Evolutionary conservation across 2,888 invertebrate genomes (phyloP).

Genomic region (Myathropa florea): DNA sequence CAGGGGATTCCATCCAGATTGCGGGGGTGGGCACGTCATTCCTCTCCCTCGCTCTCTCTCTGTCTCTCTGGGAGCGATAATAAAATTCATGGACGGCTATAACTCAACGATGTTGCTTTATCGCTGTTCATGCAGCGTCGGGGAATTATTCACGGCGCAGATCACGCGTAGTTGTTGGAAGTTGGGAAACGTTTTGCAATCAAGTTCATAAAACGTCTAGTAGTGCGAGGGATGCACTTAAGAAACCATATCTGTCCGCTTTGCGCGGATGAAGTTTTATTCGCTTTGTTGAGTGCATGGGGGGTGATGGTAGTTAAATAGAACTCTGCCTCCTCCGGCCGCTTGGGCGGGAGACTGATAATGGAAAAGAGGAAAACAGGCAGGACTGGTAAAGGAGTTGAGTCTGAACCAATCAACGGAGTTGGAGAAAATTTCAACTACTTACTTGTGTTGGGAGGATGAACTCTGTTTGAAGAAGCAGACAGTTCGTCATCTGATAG

Average conservation of each 20-base stretch:
- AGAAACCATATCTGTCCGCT: background rate
- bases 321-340: too few relatives aligned
- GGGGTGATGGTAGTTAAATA: background rate
- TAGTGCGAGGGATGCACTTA: background rate
- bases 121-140: background rate
- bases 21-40: background rate
- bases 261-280: slow-evolving; percentile 6
- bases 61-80: background rate
- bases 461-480: background rate
- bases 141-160: slow-evolving; percentile 25
- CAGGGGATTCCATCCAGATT: background rate
- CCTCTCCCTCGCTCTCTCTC: too few relatives aligned
- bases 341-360: too few relatives aligned
- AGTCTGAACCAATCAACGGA: background rate
- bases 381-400: background rate
- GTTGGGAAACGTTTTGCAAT: slow-evolving; percentile 13
- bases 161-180: background rate
- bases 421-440: background rate
- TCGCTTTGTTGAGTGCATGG: background rate
- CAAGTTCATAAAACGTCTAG: slow-evolving; percentile 20
- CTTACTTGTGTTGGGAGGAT: background rate
- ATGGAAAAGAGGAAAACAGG: too few relatives aligned
- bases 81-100: slow-evolving; percentile 46
- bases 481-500: background rate
- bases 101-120: slow-evolving; percentile 20